Percentiles rank a stretch among this genome's conserved stretches.
phyloP scores from a whole-genome alignment of 92 coral and sea anemone species.

The Actinostola sp. region DNA sequence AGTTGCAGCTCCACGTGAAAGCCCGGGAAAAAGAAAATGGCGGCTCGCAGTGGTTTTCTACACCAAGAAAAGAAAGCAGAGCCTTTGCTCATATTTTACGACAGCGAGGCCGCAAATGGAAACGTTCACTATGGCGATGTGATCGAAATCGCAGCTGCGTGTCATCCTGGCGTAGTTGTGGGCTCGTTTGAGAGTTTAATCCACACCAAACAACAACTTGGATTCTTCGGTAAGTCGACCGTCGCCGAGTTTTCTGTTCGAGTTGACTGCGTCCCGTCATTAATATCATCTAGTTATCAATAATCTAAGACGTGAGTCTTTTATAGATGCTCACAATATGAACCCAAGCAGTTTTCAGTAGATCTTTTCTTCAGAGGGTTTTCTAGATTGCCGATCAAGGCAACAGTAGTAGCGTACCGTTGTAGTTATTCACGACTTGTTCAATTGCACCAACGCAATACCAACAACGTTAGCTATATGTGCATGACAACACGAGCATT shows the following conservation, averaged over 20 bases:
- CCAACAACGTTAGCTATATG: no score
- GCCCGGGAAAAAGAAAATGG: slow-evolving; percentile 92
- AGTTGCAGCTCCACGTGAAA: slow-evolving; percentile 46
- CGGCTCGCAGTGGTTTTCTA: slow-evolving; percentile 26
- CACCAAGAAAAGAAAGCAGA: slow-evolving; percentile 39
- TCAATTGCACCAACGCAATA: no score
- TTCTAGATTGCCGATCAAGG: no score
- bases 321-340: not conserved
- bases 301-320: not conserved
- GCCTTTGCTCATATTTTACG: slow-evolving; percentile 85
- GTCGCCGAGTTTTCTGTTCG: not conserved
- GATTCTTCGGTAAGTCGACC: slow-evolving; percentile 81
- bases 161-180: slow-evolving; percentile 78
- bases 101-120: slow-evolving; percentile 90
- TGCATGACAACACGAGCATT: no score
- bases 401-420: no score
- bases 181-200: slow-evolving; percentile 79
- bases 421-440: no score
- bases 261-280: not conserved
- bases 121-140: slow-evolving; percentile 81
- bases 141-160: slow-evolving; percentile 91
- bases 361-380: no score
- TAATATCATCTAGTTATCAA: not conserved
- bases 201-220: slow-evolving; percentile 69
- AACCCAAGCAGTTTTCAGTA: no score